Percentiles rank a stretch among this genome's conserved stretches.
Evolutionary conservation across 2,888 invertebrate genomes (phyloP).

Genomic region (Trichacis sp.): DNA sequence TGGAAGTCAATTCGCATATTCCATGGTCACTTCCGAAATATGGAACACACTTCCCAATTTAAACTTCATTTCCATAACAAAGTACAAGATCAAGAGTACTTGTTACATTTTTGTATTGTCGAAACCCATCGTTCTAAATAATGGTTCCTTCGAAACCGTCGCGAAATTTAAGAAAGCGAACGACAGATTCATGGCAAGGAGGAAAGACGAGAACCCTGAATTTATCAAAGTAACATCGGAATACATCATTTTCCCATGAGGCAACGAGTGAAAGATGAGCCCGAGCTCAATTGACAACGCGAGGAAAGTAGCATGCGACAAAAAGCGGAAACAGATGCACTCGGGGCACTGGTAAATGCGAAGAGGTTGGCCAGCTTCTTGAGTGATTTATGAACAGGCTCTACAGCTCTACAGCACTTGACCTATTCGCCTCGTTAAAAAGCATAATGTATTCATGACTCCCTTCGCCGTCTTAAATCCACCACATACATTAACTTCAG

Average conservation of each 20-base stretch:
- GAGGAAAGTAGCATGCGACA: slow-evolving; percentile 20
- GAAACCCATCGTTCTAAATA: too few relatives aligned
- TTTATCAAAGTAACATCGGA: too few relatives aligned
- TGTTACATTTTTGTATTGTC: too few relatives aligned
- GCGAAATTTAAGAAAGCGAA: too few relatives aligned
- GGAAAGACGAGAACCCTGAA: too few relatives aligned
- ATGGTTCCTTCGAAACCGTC: too few relatives aligned
- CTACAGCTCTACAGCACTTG: slow-evolving; percentile 60
- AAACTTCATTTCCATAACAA: too few relatives aligned
- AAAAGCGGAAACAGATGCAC: slow-evolving; percentile 60
- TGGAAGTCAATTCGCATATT: too few relatives aligned
- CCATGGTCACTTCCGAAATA: too few relatives aligned
- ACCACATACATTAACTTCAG: slow-evolving; percentile 4
- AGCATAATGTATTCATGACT: slow-evolving; percentile 64
- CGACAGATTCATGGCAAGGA: too few relatives aligned
- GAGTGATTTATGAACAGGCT: slow-evolving; percentile 61
- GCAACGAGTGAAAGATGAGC: background rate
- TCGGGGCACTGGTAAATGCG: slow-evolving; percentile 27
- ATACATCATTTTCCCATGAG: background rate
- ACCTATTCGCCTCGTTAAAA: slow-evolving; percentile 65
- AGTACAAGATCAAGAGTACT: too few relatives aligned
- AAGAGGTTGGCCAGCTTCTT: slow-evolving; percentile 46
- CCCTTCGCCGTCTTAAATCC: slow-evolving; percentile 16
- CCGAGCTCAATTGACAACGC: background rate
- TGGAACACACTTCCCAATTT: too few relatives aligned